Base-by-base conservation (phyloP, 2,113 vertebrate species). In the Pristiophorus japonicus region DNA sequence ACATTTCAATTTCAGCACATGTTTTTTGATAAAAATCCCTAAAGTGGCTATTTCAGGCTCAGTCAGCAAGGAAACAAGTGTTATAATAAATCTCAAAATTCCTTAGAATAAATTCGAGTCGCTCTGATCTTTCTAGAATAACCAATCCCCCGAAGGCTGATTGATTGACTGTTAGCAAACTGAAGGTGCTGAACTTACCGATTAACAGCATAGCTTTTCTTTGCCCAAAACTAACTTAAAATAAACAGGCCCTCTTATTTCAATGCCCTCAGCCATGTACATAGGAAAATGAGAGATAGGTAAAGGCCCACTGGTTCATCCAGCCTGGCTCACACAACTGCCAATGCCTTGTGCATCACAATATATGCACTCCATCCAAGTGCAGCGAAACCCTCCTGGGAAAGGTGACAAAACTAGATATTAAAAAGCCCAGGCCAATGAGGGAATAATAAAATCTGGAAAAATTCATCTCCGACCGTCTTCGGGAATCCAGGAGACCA, bases 381-480 rank as follows among this genome's bases (percentile, higher is more conserved):
- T 34, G 30, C 27, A 3, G 24, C 14, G 11, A 14, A 59, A 90
- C 5, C 5, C 51, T 30, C 27, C 12, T 34, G 6, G 70, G 51
- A 34, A 10, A 59, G 45, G 38, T 12, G 16, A 90, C n/a, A 59
- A 30, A 90, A 14, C 0, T 34, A 5, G 87, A 90, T 34, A 1
- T 88, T 55, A 59, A 55, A 34, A 34, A 87, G 2, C 24, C 10
- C 3, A 34, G 78, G 4, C 38, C 16, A 73, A 78, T 78, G n/a
- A 78, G 3, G 11, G 20, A 90, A 55, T 16, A 90, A 59, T 55
- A 85, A 47, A 85, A 85, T 22, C 87, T 90, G 87, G 55, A 59
- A 90, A 90, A 90, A 55, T 90, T 90, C 87, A 24, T 55, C 27
- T 55, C 78, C n/a, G n/a, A n/a, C n/a, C n/a, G n/a, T n/a, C n/a